Base-by-base conservation (phyloP, 2,888 invertebrate species). In the Heterodera filipjevi region DNA sequence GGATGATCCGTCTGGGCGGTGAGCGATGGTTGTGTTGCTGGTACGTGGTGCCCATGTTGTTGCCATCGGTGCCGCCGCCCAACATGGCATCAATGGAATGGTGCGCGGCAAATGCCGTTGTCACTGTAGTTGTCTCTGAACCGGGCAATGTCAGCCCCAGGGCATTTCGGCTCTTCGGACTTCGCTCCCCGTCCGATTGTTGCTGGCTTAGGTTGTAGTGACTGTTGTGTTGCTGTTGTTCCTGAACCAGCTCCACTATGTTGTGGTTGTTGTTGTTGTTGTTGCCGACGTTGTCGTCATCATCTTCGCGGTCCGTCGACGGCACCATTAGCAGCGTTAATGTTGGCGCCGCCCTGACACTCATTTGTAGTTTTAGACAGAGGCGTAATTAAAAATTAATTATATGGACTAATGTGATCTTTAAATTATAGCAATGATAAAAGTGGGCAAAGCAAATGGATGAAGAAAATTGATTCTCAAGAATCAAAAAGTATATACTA, bases 81-180 rank as follows among this genome's bases (percentile, higher is more conserved):
- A 66, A 32, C 66, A 66, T 66, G 32, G 66, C 66, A 33, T 66
- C 66, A 66, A 66, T 66, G 66, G 66, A 66, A 66, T 66, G 64
- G 8, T 66, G 53, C 53, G n/a, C n/a, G n/a, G 53, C 53, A 53
- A 53, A 53, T 19, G 59, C 27, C 27, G 59, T 59, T n/a, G 59
- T 59, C 27, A 5, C 27, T 59, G n/a, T 19, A 6, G 59, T 10
- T 12, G 59, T 5, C 6, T 6, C 32, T 1, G 68, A 1, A 14
- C 68, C 68, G 33, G 68, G 68, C 68, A 68, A 35, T 22, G 68
- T 68, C 68, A 68, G 68, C 22, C 68, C 68, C 16, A 68, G 68
- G 33, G 32, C 33, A 35, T 68, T 68, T 22, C 68, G 14, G 22
- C 33, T 35, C 16, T 68, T 68, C 35, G 68, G 68, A 68, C 68